Conservation (phyloP, 2,797 vertebrate genomes). For the Chiroxiphia lanceolata region DNA sequence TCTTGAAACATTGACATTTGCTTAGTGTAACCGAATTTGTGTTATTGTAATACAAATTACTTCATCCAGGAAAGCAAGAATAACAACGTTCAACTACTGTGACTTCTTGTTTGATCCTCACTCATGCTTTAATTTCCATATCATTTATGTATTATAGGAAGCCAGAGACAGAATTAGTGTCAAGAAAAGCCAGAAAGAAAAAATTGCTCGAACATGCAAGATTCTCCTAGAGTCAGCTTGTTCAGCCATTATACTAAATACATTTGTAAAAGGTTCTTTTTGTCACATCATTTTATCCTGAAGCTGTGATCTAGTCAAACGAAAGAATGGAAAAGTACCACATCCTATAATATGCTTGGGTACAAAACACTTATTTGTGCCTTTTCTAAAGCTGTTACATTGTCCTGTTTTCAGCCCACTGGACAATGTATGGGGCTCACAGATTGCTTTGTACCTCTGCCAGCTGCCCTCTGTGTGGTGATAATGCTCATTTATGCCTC, state of each 20-base stretch:
- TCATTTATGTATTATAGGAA: slow-evolving; percentile 56
- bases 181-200: slow-evolving; percentile 27
- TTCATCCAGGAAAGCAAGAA: slow-evolving; percentile 32
- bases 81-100: background rate
- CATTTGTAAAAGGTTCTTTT: slow-evolving; percentile 23
- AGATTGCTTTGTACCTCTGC: background rate
- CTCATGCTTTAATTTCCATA: slow-evolving; percentile 56
- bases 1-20: background rate
- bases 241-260: slow-evolving; percentile 32
- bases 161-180: slow-evolving; percentile 55
- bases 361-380: background rate
- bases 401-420: background rate
- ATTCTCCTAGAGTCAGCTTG: slow-evolving; percentile 51
- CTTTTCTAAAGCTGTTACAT: background rate
- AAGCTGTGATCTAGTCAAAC: slow-evolving; percentile 1
- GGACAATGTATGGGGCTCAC: background rate
- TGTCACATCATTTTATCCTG: slow-evolving; percentile 31
- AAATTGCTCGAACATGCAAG: background rate
- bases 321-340: background rate
- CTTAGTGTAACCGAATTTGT: slow-evolving; percentile 1
- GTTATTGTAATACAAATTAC: slow-evolving; percentile 25
- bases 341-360: background rate
- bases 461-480: background rate
- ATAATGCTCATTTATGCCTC: background rate
- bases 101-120: slow-evolving; percentile 48